These are phyloP conservation scores for Drosophila albomicans DNA, from an alignment of 1,140 invertebrate genomes.

Conservation along the genomic window DNA sequence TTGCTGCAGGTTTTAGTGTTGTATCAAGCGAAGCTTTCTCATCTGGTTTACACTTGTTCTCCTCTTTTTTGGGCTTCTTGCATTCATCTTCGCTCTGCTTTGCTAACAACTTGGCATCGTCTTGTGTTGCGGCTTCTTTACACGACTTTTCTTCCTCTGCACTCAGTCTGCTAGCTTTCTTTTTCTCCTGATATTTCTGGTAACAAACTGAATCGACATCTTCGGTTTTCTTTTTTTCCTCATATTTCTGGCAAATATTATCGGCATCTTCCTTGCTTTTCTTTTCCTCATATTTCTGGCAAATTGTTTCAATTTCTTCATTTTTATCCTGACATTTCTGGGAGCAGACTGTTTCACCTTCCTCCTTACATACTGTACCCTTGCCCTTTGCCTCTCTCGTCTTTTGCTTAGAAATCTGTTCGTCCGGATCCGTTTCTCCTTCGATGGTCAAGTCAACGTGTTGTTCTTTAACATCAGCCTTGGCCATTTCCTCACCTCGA, in stretches of 20 bases:
- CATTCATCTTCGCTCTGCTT: not conserved
- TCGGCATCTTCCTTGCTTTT: too few relatives aligned
- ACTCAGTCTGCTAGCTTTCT: not conserved
- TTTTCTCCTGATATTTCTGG: slow-evolving; percentile 1
- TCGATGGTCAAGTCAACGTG: slow-evolving; percentile 39
- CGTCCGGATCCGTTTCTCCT: not conserved
- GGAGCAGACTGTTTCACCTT: not conserved
- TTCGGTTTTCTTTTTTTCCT: not conserved
- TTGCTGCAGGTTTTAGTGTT: too few relatives aligned
- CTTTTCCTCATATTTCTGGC: too few relatives aligned
- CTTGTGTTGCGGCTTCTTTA: not conserved
- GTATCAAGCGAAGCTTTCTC: not conserved
- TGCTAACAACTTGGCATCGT: not conserved
- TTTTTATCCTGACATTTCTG: not conserved
- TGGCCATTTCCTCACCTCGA: slow-evolving; percentile 10
- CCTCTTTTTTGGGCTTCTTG: not conserved
- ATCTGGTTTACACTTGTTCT: slow-evolving; percentile 1
- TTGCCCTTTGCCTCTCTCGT: not conserved
- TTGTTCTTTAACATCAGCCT: slow-evolving; percentile 54
- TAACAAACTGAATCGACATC: not conserved
- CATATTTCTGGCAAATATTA: not conserved
- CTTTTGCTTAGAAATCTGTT: slow-evolving; percentile 3
- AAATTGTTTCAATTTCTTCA: too few relatives aligned
- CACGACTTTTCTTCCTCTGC: not conserved
- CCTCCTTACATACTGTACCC: not conserved